Evolutionary conservation across 2,113 vertebrate species (phyloP), one percentile per base, ranked within the genome.

Genomic region (Daboia siamensis): DNA sequence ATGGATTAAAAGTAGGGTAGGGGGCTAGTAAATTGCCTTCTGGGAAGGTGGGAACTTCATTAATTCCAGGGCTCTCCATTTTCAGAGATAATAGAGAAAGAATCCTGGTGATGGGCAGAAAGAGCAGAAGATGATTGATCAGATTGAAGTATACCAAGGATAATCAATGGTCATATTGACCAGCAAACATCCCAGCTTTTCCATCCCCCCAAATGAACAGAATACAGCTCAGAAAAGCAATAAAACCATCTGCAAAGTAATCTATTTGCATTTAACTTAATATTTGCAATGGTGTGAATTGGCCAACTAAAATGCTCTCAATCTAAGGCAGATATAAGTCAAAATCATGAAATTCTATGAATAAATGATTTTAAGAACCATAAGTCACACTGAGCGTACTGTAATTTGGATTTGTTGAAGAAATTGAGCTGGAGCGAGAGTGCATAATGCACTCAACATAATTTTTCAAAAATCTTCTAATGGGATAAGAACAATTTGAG

Each of bases 371-470:
- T 9, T n/a, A 33, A 88, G 57, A 87, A 88, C 52, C 6, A 4
- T 46, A 74, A 29, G 17, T 17, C 4, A 64, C 85, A 59, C 9
- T 59, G 39, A 48, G 93, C 89, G 20, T 33, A 5, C 87, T 64
- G 88, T 46, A 48, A 2, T 89, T 3, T 3, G n/a, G 23, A 26
- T 54, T 52, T 21, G 57, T 4, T 93, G 12, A 80, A 69, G 29
- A 93, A 90, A 11, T 1, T 0, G 88, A 64, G 39, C 10, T 26
- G 29, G 86, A 54, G 61, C 88, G 88, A 87, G 59, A 84, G 84
- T 8, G 8, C 90, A 89, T 93, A 91, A 92, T 89, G 89, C 85
- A 33, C 55, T 93, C 93, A 93, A 94, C 94, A 94, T 94, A 92
- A 91, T 88, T 94, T 85, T 94, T 92, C 54, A 90, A 91, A 92